Conservation (phyloP, 2,797 vertebrate species). For the Oryzias dopingdopingensis region DNA sequence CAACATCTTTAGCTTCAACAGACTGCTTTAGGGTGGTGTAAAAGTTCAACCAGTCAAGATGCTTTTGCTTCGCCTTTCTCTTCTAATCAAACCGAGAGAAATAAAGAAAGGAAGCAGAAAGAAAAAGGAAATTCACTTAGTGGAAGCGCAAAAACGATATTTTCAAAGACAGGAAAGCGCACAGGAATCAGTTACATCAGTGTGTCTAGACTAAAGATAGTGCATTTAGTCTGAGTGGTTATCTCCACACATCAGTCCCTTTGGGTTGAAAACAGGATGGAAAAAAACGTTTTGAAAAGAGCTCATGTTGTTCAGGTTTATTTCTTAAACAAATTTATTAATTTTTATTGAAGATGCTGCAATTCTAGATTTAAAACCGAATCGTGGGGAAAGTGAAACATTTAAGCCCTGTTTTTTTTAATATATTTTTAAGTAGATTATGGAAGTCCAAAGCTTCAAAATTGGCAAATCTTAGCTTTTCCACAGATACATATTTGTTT, state of each 20-base stretch:
- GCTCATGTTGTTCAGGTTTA: conserved; percentile 5
- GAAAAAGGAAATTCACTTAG: conserved; percentile 3
- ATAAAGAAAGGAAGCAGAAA: background rate
- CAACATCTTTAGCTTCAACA: background rate
- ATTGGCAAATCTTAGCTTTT: no score
- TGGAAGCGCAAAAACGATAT: conserved; percentile 1
- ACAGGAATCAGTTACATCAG: conserved; percentile 50
- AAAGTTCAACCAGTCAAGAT: background rate
- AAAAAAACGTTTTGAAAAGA: conserved; percentile 24
- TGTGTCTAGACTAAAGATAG: conserved; percentile 50
- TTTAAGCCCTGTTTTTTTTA: no score
- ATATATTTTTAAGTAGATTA: no score
- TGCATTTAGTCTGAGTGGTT: conserved; percentile 62
- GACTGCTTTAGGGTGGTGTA: conserved; percentile 2
- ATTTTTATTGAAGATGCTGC: no score
- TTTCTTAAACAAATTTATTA: no score
- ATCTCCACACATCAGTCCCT: conserved; percentile 51
- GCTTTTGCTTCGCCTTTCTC: background rate
- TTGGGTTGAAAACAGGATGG: conserved; percentile 53
- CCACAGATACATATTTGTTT: no score
- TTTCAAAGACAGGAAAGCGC: conserved; percentile 30
- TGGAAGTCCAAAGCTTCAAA: no score
- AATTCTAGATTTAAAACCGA: no score
- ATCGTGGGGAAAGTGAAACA: no score
- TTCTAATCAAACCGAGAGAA: conserved; percentile 3